Percentiles rank a stretch among this genome's conserved stretches.
Conservation (phyloP, 2,113 vertebrate genomes). For the Lophius piscatorius region DNA sequence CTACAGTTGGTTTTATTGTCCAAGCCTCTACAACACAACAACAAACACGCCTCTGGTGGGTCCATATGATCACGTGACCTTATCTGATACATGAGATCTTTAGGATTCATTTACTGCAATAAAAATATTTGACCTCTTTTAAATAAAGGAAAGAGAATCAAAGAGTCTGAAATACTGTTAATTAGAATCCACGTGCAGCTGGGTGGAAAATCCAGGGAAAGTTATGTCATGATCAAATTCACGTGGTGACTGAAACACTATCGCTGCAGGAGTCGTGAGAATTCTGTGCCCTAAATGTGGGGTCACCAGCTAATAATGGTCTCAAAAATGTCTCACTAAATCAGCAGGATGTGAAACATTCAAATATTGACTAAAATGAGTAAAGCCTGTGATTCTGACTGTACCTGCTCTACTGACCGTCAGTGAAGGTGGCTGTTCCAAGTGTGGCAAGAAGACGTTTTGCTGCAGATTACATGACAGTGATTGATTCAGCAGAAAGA, state of each 20-base stretch:
- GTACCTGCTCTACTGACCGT: slow-evolving; percentile 14
- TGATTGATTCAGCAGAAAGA: slow-evolving; percentile 21
- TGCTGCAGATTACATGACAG: neutral
- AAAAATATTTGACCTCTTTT: neutral
- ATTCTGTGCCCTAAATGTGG: slow-evolving; percentile 1
- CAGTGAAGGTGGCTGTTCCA: slow-evolving; percentile 1
- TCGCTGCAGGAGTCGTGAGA: slow-evolving; percentile 32
- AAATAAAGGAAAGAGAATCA: neutral
- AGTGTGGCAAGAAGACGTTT: slow-evolving; percentile 7
- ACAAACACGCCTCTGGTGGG: no score
- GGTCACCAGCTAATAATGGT: no score
- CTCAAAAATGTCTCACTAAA: no score
- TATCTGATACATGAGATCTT: neutral
- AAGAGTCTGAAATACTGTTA: neutral
- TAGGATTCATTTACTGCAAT: no score
- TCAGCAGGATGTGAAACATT: no score
- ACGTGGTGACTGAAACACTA: slow-evolving; percentile 2
- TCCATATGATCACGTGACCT: neutral
- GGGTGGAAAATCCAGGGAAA: neutral
- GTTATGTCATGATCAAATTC: slow-evolving; percentile 5
- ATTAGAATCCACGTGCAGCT: slow-evolving; percentile 8
- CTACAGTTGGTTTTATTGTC: no score
- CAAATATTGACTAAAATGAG: slow-evolving; percentile 7
- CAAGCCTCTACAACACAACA: no score
- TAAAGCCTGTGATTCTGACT: neutral